Evolutionary conservation across 2,113 vertebrate genomes (phyloP), one percentile per base, ranked within the genome.

Genomic region (Alethe castanea): DNA sequence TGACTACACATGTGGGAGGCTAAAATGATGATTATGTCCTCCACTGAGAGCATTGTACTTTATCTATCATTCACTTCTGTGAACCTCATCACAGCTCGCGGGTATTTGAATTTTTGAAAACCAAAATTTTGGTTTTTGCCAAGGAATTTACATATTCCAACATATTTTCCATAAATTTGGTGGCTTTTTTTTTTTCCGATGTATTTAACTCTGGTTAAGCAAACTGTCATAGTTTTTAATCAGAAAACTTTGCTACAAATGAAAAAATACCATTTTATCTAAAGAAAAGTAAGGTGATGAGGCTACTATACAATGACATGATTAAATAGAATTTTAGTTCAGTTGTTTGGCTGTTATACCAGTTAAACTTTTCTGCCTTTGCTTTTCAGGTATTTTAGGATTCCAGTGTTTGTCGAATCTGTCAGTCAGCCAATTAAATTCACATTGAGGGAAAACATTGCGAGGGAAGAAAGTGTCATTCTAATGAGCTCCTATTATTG

Each of bases 401-500:
- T 72, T 81, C 40, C 70, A 59, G 11, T 56, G 16, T 71, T 88
- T 52, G 23, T 67, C 1, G 0, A 3, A 20, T 78, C 73, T 81
- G 88, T 90, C 86, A 89, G 70, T 94, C 92, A 90, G 77, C 62
- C 93, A 97, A 92, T 95, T 96, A 96, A 94, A 87, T 86, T 64
- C 82, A 59, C 61, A 77, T 60, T n/a, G 84, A 91, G 71, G 82
- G 56, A 57, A 74, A 89, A 54, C 5, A 3, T 23, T 80, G 65
- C 69, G 35, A 90, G 33, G 62, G 65, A 88, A 88, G 14, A 94
- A 57, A 60, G 28, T 86, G 40, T 92, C 82, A 80, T 95, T 90
- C 52, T 96, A 94, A 96, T 94, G 89, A 97, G 82, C 33, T 90
- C 47, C 73, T 90, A 92, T 94, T 94, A 95, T 90, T 95, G 82